Conservation (phyloP, 2,888 invertebrate genomes). For the Eudemis profundana region DNA sequence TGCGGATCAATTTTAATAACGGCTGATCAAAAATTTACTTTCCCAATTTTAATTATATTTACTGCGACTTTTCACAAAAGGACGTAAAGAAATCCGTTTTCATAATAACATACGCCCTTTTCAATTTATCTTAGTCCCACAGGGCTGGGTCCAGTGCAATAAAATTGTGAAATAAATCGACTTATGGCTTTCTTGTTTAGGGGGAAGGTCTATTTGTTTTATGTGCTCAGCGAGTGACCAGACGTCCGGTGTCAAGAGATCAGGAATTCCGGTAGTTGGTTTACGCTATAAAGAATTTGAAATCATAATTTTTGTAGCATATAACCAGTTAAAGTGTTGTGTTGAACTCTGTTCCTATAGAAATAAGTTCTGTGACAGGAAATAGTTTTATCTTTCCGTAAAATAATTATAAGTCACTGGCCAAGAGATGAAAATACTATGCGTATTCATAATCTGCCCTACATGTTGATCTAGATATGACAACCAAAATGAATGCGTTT, state of each 20-base stretch:
- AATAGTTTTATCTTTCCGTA: too few relatives aligned
- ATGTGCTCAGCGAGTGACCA: conserved; percentile 17
- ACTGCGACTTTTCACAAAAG: not conserved
- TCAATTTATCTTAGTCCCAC: not conserved
- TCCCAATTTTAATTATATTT: conserved; percentile 52
- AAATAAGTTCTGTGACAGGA: too few relatives aligned
- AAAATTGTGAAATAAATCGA: conserved; percentile 24
- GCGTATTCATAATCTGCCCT: not conserved
- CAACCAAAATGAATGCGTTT: conserved; percentile 15
- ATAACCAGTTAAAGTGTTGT: too few relatives aligned
- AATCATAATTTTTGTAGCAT: too few relatives aligned
- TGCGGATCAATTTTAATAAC: too few relatives aligned
- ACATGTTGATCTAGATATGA: conserved; percentile 16
- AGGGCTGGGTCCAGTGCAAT: not conserved
- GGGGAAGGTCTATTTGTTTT: conserved; percentile 30
- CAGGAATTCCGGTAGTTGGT: conserved; percentile 29
- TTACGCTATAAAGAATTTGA: too few relatives aligned
- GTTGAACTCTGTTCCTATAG: too few relatives aligned
- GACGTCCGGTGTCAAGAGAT: conserved; percentile 24
- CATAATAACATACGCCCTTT: conserved; percentile 1
- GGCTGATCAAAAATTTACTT: too few relatives aligned
- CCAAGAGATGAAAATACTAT: too few relatives aligned
- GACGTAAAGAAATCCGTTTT: not conserved
- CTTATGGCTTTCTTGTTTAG: conserved; percentile 33
- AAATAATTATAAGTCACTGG: too few relatives aligned